phyloP scores from a whole-genome alignment of 1,140 invertebrate genomes.

The Anthonomus grandis region DNA sequence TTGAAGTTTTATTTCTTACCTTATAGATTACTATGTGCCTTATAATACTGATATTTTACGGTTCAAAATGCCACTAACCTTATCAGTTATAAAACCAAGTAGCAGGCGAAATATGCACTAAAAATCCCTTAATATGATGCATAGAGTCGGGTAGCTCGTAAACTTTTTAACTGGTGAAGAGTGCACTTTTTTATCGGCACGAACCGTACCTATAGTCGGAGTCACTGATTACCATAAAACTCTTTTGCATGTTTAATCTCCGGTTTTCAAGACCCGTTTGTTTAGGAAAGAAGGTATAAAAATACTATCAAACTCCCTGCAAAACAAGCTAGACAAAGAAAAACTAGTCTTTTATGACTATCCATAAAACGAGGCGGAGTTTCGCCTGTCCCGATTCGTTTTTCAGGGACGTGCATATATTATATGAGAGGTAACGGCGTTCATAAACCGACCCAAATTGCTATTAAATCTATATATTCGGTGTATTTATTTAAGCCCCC shows the following conservation, averaged over 20 bases:
- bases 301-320: conserved; percentile 24
- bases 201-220: conserved; percentile 14
- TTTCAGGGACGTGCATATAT: conserved; percentile 11
- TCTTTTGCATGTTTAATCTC: conserved; percentile 27
- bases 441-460: conserved; percentile 19
- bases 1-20: too few relatives aligned
- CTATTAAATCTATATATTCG: conserved; percentile 13
- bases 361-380: conserved; percentile 5
- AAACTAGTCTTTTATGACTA: conserved; percentile 20
- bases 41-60: too few relatives aligned
- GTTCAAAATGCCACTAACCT: too few relatives aligned
- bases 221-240: conserved; percentile 26
- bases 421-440: conserved; percentile 6
- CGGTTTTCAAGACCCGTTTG: conserved; percentile 22
- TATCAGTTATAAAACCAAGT: too few relatives aligned
- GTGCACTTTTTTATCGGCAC: conserved; percentile 21
- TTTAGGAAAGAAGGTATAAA: conserved; percentile 27
- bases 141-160: conserved; percentile 3
- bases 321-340: conserved; percentile 24
- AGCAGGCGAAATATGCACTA: too few relatives aligned
- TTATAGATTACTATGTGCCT: too few relatives aligned
- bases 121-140: too few relatives aligned
- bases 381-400: conserved; percentile 13
- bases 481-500: too few relatives aligned
- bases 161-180: conserved; percentile 14